A percentile compares a stretch with the other conserved stretches of the same genome.
phyloP scores from a whole-genome alignment of 1,140 invertebrate species.

The Wasmannia auropunctata region DNA sequence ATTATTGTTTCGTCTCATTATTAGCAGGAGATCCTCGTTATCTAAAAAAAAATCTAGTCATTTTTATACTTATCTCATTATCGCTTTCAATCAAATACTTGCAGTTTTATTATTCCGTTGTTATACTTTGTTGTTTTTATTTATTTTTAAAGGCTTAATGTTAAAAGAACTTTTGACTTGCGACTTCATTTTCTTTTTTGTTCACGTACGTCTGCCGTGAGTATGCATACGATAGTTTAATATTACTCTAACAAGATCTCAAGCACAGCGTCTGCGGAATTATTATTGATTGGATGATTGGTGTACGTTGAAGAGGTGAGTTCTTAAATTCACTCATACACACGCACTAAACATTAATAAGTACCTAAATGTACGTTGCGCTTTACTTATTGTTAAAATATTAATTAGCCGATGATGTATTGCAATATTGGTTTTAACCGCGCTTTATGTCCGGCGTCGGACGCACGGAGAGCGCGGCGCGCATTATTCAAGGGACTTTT shows the following conservation, averaged over 20 bases:
- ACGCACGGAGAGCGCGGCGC: slow-evolving; percentile 24
- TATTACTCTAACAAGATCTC: neutral
- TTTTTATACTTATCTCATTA: neutral
- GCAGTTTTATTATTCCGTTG: neutral
- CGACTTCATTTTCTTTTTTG: neutral
- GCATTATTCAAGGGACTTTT: slow-evolving; percentile 70
- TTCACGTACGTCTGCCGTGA: neutral
- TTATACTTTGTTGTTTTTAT: neutral
- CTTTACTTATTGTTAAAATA: neutral
- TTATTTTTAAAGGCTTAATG: neutral
- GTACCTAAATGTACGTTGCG: neutral
- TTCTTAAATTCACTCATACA: neutral
- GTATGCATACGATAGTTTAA: neutral
- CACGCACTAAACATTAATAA: neutral
- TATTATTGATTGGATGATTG: neutral
- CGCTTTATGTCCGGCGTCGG: neutral
- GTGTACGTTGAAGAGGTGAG: neutral
- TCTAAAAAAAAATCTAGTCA: neutral
- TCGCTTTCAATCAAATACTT: neutral
- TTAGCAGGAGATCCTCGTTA: neutral
- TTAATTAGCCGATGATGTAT: neutral
- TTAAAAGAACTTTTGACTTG: neutral
- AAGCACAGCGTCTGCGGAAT: neutral
- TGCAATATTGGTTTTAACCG: neutral
- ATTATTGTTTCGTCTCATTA: neutral